Percentiles rank a stretch among this genome's conserved stretches.
These are phyloP conservation scores for Dicyema japonicum DNA, from an alignment of 1,140 invertebrate species.

Conservation along the genomic window DNA sequence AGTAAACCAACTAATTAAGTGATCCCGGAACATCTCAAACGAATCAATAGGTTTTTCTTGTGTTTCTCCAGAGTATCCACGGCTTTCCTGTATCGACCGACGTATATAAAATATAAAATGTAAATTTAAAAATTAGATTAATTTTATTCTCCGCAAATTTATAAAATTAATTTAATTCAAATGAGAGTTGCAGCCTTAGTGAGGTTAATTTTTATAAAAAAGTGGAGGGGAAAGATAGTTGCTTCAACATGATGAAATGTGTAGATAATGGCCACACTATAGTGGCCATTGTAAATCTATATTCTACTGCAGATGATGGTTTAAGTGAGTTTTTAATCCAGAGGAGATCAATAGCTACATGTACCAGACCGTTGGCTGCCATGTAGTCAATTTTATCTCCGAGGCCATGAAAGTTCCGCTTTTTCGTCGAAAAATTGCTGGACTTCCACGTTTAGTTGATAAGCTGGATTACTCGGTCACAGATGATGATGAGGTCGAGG, in stretches of 20 bases:
- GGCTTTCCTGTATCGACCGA: too few species aligned
- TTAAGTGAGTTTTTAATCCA: conserved; percentile 10
- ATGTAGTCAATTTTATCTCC: conserved; percentile 56
- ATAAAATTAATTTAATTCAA: neutral
- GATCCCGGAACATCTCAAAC: too few species aligned
- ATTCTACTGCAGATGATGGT: conserved; percentile 24
- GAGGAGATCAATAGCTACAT: conserved; percentile 92
- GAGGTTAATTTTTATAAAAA: too few species aligned
- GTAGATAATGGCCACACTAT: conserved; percentile 70
- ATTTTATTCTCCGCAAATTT: too few species aligned
- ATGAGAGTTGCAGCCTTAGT: conserved; percentile 10
- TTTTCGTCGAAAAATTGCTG: conserved; percentile 41
- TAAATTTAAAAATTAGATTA: too few species aligned
- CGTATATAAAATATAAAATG: too few species aligned
- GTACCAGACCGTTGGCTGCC: conserved; percentile 91
- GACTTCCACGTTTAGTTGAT: conserved; percentile 33
- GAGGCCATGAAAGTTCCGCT: conserved; percentile 67
- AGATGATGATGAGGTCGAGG: conserved; percentile 86
- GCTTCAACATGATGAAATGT: conserved; percentile 91
- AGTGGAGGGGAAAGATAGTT: conserved; percentile 97
- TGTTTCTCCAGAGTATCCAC: too few species aligned
- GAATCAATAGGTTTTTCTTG: too few species aligned
- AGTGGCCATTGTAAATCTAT: conserved; percentile 70
- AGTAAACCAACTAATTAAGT: too few species aligned
- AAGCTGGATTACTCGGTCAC: conserved; percentile 41